Base-by-base conservation (phyloP, 2,797 vertebrate genomes). In the Semotilus atromaculatus region DNA sequence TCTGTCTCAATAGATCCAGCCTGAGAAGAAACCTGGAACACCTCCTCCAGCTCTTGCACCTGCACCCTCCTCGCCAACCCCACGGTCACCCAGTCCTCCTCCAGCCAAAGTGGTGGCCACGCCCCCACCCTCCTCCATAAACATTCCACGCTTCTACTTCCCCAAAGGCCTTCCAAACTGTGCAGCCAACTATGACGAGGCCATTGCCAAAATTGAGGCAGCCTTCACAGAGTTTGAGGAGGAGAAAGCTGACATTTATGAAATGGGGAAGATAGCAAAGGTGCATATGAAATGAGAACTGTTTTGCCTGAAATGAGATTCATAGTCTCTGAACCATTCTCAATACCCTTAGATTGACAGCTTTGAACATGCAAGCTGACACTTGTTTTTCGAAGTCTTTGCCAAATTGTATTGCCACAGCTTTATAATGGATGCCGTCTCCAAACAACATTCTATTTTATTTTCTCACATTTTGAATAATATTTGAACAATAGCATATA, bases 61-160 rank as follows among this genome's bases (percentile, higher is more conserved):
- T 91, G 89, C 93, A 90, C 94, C 89, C 88, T 91, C 92, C 2
- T 75, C 87, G 36, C 92, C 87, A 90, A 92, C 88, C 88, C 92
- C 94, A 86, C 96, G 31, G 81, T 92, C 95, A 71, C 91, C 88
- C 19, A 93, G 93, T 19, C 92, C 94, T 80, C 93, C 90, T 74
- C 93, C 91, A 84, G 89, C 92, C 85, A 93, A 92, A 89, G 95
- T 96, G 79, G 92, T 94, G 91, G 90, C 86, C 86, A 94, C 96
- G 84, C 95, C 92, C 87, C 92, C 96, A 80, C 91, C 96, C 29
- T 91, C 96, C 85, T 95, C 97, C 72, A 87, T 98, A 96, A 97
- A 99, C 98, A 99, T 99, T 99, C 98, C 98, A 96, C 97, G 93
- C 92, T 99, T 99, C 96, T 99, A 99, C 96, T 98, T 97, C 93